A percentile compares a stretch with the other conserved stretches of the same genome.
phyloP scores from a whole-genome alignment of 53 echinoderm and acorn worm genomes.

The Holothuria leucospilota region DNA sequence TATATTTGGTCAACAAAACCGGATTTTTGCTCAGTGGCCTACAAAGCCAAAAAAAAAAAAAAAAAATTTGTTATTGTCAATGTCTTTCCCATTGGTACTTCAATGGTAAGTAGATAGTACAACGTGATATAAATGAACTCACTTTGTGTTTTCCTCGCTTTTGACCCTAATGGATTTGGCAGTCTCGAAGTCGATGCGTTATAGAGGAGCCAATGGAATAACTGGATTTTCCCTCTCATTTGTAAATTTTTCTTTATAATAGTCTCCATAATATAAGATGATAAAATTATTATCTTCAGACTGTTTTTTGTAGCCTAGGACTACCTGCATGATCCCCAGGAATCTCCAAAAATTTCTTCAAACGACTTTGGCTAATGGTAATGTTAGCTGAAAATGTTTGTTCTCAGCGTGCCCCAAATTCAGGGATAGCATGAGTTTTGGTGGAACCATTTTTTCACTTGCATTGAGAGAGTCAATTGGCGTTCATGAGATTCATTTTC shows the following conservation, averaged over 20 bases:
- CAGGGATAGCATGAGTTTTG: too few species aligned
- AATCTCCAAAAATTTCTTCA: constrained; percentile 52
- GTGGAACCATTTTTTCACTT: too few species aligned
- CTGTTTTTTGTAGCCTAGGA: constrained; percentile 18
- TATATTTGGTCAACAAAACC: too few species aligned
- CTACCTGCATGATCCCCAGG: constrained; percentile 56
- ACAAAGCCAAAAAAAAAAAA: too few species aligned
- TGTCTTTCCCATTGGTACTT: constrained; percentile 44
- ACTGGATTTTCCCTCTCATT: constrained; percentile 9
- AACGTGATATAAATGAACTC: too few species aligned
- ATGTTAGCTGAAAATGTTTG: constrained; percentile 50
- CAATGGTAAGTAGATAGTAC: too few species aligned
- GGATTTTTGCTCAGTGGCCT: too few species aligned
- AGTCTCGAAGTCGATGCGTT: constrained; percentile 47
- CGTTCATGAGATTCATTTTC: too few species aligned
- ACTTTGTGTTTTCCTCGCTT: constrained; percentile 49
- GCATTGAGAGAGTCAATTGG: too few species aligned
- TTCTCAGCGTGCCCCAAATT: neutral
- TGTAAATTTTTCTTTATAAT: constrained; percentile 21
- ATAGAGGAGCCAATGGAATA: constrained; percentile 33
- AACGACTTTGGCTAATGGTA: constrained; percentile 31
- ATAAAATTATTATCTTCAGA: constrained; percentile 50
- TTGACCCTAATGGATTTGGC: constrained; percentile 51
- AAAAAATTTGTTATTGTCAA: too few species aligned
- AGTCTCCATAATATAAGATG: constrained; percentile 63